Evolutionary conservation across 2,888 invertebrate species (phyloP), one percentile per base, ranked within the genome.

Genomic region (Protonemura montana): DNA sequence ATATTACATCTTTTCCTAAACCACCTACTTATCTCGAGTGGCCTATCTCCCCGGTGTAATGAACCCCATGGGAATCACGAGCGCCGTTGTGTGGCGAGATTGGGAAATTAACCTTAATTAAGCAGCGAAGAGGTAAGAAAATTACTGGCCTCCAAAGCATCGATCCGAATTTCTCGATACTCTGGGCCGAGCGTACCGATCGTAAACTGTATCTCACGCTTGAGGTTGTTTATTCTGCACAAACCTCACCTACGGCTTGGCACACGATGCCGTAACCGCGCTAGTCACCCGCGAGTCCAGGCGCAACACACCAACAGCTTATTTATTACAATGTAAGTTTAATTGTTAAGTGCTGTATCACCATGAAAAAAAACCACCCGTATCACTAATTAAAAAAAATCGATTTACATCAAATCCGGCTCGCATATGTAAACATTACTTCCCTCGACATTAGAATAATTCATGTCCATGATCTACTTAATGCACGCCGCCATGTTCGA

Each of bases 11-110:
- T 59, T 84, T 27, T 84, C 27, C 59, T 10, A 42, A 76, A 76
- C 84, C 84, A 59, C 84, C 84, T 76, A 59, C 29, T 76, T 84
- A 84, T 84, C 84, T 84, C 13, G 7, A 28, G 21, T 27, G 81
- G 81, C 28, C 28, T 81, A 81, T 81, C 81, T 81, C 28, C 13
- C 78, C 27, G n/a, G 29, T 28, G 29, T 81, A 81, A 81, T 81
- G n/a, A 81, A 81, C 28, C 28, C 28, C n/a, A 28, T 81, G 28
- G 81, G 28, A 78, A 28, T 59, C 59, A 59, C 59, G 35, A 35
- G 35, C 35, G 59, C 59, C 59, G 59, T 21, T 59, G 41, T 21
- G 16, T 21, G 21, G 59, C 13, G 59, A 59, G 59, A 59, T 59
- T 59, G 59, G 59, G 59, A 59, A 59, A 59, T 59, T 59, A 59